Evolutionary conservation across 1,140 invertebrate species (phyloP), one percentile per base, ranked within the genome.

Genomic region (Spodoptera frugiperda): DNA sequence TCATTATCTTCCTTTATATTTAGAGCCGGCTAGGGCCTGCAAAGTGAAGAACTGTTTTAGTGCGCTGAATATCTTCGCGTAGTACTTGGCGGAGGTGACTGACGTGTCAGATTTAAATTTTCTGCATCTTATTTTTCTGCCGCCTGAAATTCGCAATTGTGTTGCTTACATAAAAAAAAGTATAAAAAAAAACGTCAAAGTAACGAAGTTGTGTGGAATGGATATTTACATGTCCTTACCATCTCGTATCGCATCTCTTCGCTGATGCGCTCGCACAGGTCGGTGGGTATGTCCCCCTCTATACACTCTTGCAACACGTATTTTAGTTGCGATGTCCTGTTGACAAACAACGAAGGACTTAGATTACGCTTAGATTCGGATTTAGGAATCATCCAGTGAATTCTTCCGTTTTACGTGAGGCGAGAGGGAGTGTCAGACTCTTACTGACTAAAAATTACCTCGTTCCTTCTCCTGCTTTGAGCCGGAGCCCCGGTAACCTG

Each of bases 181-280:
- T 49, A 81, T 84, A 55, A 82, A 84, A 84, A 81, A 80, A 79
- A 77, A 68, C 51, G 25, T 25, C 25, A 81, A 81, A 82, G 78
- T 72, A 70, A 78, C 68, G 39, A 63, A 65, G 67, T 63, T 70
- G 54, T 78, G 81, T 74, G 82, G 71, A 77, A 78, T 70, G 91
- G 91, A 92, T 93, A 93, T 93, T 93, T 93, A 93, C 91, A 90
- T 92, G 90, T 88, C 68, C 96, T 94, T 91, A 98, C 96, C 94
- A 98, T 97, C 95, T 99, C 99, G 94, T 99, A 96, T 83, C 98
- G 96, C 94, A 98, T 98, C 95, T 99, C 99, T 95, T 99, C 97
- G 90, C 97, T 96, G 78, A 99, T 95, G 88, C 98, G 96, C 86
- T 98, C 98, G 82, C 97, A 96, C 78, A 98, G 94, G 94, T 98